Percentiles rank a stretch among this genome's conserved stretches.
Conservation (phyloP, 2,888 invertebrate genomes). For the Anticlea derivata region DNA sequence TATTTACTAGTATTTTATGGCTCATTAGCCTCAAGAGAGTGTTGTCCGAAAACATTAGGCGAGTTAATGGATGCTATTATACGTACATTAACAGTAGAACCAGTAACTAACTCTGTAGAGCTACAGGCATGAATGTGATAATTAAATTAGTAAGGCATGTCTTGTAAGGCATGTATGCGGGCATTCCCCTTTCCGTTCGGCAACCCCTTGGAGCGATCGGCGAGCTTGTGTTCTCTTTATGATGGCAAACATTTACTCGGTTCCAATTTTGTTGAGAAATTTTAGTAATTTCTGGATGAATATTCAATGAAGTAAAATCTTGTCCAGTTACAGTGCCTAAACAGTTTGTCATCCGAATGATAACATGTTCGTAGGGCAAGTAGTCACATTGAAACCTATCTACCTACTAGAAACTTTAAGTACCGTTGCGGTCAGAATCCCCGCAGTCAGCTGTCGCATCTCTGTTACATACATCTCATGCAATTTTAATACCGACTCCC, state of each 20-base stretch:
- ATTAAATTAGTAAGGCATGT: constrained; percentile 27
- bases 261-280: constrained; percentile 1
- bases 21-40: constrained; percentile 6
- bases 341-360: background rate
- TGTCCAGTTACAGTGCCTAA: background rate
- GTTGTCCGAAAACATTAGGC: constrained; percentile 17
- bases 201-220: constrained; percentile 15
- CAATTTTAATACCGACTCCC: background rate
- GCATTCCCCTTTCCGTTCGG: constrained; percentile 31
- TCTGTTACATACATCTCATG: background rate
- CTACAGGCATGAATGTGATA: constrained; percentile 13
- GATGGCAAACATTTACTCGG: constrained; percentile 11
- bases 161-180: constrained; percentile 30
- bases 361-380: too few species aligned
- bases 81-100: constrained; percentile 9
- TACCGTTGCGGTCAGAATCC: constrained; percentile 2
- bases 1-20: background rate
- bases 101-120: background rate
- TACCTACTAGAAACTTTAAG: background rate
- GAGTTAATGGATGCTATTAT: constrained; percentile 17
- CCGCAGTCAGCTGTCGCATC: background rate
- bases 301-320: background rate
- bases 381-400: background rate
- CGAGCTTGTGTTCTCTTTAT: constrained; percentile 18
- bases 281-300: constrained; percentile 12